A percentile compares a stretch with the other conserved stretches of the same genome.
phyloP scores from a whole-genome alignment of 2,113 vertebrate species.

The Etheostoma cragini region DNA sequence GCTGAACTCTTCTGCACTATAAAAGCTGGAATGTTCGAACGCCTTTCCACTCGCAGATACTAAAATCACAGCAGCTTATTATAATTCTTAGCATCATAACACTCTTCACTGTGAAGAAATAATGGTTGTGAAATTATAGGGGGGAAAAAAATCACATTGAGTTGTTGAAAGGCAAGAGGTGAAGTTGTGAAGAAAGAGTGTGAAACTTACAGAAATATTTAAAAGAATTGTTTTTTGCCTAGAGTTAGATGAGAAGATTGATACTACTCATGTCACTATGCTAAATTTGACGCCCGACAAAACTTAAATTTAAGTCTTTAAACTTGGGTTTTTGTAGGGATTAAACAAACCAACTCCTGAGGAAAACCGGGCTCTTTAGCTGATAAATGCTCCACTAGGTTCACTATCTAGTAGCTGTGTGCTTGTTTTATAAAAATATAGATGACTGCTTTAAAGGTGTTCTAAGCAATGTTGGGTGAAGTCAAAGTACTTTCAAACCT shows the following conservation, averaged over 20 bases:
- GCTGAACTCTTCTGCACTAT: neutral
- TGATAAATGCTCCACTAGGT: neutral
- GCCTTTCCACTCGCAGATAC: constrained; percentile 1
- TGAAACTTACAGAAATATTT: neutral
- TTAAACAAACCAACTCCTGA: too few species aligned
- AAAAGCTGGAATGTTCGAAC: neutral
- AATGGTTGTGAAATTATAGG: neutral
- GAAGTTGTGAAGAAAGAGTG: neutral
- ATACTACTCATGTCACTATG: neutral
- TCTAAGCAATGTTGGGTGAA: too few species aligned
- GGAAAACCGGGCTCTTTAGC: neutral
- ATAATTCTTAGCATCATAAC: neutral
- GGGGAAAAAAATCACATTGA: neutral
- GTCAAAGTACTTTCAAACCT: too few species aligned
- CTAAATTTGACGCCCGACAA: neutral
- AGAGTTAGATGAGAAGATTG: neutral
- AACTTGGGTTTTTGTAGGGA: too few species aligned
- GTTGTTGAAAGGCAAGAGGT: neutral
- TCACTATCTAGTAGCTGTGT: neutral
- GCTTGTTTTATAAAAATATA: too few species aligned
- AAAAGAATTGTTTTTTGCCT: neutral
- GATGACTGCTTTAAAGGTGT: too few species aligned
- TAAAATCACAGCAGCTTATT: neutral
- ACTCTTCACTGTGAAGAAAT: neutral
- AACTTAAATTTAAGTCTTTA: too few species aligned